These are phyloP conservation scores for Trogon melanurus DNA, from an alignment of 2,113 vertebrate genomes.

Conservation along the genomic window DNA sequence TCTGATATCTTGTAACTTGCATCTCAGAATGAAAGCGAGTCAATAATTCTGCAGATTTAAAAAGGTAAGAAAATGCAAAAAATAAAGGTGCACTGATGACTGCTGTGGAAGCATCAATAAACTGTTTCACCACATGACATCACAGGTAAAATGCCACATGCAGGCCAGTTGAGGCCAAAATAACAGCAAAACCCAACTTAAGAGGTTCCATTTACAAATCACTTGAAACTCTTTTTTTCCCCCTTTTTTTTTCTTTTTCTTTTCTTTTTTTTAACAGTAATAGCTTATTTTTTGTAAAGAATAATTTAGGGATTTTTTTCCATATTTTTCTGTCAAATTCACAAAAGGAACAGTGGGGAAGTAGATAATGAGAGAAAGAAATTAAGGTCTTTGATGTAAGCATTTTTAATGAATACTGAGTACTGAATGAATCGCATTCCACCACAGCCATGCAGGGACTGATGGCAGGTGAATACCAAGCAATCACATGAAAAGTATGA, in stretches of 20 bases:
- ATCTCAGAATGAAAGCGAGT: not conserved
- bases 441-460: not conserved
- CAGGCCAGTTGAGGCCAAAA: not conserved
- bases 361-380: not conserved
- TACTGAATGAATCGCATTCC: not conserved
- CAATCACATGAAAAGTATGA: not conserved
- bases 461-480: not conserved
- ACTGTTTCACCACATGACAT: rapidly evolving
- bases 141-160: not conserved
- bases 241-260: not conserved
- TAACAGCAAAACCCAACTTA: not conserved
- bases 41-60: not conserved
- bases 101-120: not conserved
- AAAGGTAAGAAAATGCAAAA: not conserved
- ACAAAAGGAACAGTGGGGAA: not conserved
- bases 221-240: not conserved
- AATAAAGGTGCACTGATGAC: rapidly evolving
- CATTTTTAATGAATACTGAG: not conserved
- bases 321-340: not conserved
- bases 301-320: not conserved
- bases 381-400: not conserved
- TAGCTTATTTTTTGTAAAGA: not conserved
- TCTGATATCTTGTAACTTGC: not conserved
- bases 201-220: not conserved
- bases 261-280: not conserved